Evolutionary conservation across 2,797 vertebrate species (phyloP).

Genomic region (Echiichthys vipera): DNA sequence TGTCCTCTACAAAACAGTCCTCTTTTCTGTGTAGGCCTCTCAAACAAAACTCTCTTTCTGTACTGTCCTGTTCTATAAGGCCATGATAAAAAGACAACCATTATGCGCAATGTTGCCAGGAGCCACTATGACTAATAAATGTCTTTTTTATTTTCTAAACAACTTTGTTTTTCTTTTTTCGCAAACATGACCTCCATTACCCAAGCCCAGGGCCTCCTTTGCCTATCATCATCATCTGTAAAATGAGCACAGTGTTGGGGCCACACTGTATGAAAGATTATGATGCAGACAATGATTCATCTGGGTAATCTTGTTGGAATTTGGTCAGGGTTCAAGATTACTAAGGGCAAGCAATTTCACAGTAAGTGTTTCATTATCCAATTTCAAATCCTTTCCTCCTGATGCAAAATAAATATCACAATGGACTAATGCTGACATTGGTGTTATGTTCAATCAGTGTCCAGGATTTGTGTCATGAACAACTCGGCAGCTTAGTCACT

Average conservation of each 20-base stretch:
- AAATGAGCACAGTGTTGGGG: neutral
- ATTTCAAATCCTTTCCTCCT: neutral
- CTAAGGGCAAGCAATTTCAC: neutral
- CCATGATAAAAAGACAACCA: neutral
- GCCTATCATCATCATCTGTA: slow-evolving; percentile 6
- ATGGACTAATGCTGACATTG: neutral
- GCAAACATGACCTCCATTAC: neutral
- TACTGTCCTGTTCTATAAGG: slow-evolving; percentile 1
- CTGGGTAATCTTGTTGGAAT: slow-evolving; percentile 5
- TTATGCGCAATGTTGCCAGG: slow-evolving; percentile 15
- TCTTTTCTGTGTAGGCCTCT: neutral
- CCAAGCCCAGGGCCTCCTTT: neutral
- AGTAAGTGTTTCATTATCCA: slow-evolving; percentile 1
- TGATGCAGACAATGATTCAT: slow-evolving; percentile 11
- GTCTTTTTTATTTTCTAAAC: slow-evolving; percentile 11
- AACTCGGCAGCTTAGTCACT: slow-evolving; percentile 29
- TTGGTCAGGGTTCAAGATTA: neutral
- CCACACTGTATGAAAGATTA: slow-evolving; percentile 2
- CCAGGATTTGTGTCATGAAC: slow-evolving; percentile 4
- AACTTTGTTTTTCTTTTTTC: neutral
- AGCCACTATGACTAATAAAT: slow-evolving; percentile 21
- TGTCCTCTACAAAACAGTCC: neutral
- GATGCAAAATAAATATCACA: neutral
- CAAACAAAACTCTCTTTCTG: slow-evolving; percentile 10
- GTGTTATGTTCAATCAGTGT: neutral